Evolutionary conservation across 2,113 vertebrate species (phyloP).

Genomic region (Sorex araneus): DNA sequence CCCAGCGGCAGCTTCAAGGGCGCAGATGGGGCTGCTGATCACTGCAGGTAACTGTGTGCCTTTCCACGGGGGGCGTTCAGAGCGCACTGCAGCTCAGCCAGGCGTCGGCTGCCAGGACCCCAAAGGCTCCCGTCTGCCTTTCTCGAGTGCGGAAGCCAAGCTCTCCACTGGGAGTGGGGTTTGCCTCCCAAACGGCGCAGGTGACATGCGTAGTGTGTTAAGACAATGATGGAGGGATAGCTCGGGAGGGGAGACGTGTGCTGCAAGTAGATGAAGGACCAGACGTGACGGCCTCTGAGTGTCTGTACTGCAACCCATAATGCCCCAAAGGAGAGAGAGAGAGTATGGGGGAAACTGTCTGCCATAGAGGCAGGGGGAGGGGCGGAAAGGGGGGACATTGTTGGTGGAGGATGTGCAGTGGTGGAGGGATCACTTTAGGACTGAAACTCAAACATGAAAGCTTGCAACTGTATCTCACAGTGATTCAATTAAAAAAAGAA

Average conservation of each 20-base stretch:
- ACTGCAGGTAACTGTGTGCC: not conserved
- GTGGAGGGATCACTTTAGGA: too few relatives aligned
- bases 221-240: not conserved
- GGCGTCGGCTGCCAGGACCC: not conserved
- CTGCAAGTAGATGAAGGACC: too few relatives aligned
- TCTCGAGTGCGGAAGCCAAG: not conserved
- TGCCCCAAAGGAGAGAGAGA: too few relatives aligned
- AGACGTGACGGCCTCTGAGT: too few relatives aligned
- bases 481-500: too few relatives aligned
- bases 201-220: not conserved
- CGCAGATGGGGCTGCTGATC: not conserved
- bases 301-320: too few relatives aligned
- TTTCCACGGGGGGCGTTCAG: not conserved
- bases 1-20: not conserved
- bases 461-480: too few relatives aligned
- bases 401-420: not conserved
- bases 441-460: too few relatives aligned
- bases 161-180: not conserved
- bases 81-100: not conserved
- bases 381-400: not conserved
- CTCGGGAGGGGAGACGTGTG: too few relatives aligned
- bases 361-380: too few relatives aligned
- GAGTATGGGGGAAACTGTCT: too few relatives aligned
- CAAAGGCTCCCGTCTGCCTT: fast-evolving
- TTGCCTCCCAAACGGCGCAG: not conserved